Percentiles rank a stretch among this genome's conserved stretches.
These are phyloP conservation scores for Rhamphomyia laevipes DNA, from an alignment of 2,888 invertebrate species.

Conservation along the genomic window DNA sequence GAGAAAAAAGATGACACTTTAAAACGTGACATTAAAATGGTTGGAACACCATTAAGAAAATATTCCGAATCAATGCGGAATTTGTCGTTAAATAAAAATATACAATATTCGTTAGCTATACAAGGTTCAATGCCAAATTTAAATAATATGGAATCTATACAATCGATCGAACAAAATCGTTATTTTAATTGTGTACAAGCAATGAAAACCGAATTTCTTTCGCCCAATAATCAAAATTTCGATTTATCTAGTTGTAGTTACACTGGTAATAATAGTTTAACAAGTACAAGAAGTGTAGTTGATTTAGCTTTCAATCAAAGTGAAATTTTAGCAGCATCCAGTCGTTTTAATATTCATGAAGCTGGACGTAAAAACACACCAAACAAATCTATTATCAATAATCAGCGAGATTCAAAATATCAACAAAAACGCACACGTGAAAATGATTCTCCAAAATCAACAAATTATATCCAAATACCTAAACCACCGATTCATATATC, in stretches of 20 bases:
- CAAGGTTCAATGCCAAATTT: slow-evolving; percentile 38
- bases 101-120: slow-evolving; percentile 22
- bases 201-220: background rate
- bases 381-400: slow-evolving; percentile 1
- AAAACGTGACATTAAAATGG: slow-evolving; percentile 28
- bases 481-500: slow-evolving; percentile 1
- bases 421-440: slow-evolving; percentile 12
- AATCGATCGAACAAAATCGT: slow-evolving; percentile 36
- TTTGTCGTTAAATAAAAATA: slow-evolving; percentile 24
- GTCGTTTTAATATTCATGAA: slow-evolving; percentile 35
- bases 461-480: background rate
- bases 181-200: slow-evolving; percentile 20
- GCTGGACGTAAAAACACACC: slow-evolving; percentile 4
- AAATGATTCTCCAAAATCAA: slow-evolving; percentile 12
- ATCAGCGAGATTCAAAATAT: background rate
- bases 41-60: slow-evolving; percentile 33
- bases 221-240: slow-evolving; percentile 10
- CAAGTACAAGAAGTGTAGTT: slow-evolving; percentile 22
- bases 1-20: slow-evolving; percentile 9
- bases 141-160: slow-evolving; percentile 31
- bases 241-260: slow-evolving; percentile 19
- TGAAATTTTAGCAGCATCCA: slow-evolving; percentile 37
- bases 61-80: slow-evolving; percentile 35
- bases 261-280: slow-evolving; percentile 15
- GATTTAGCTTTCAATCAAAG: slow-evolving; percentile 32